A percentile compares a stretch with the other conserved stretches of the same genome.
Conservation (phyloP, 1,140 invertebrate species). For the Drosophila sp. region DNA sequence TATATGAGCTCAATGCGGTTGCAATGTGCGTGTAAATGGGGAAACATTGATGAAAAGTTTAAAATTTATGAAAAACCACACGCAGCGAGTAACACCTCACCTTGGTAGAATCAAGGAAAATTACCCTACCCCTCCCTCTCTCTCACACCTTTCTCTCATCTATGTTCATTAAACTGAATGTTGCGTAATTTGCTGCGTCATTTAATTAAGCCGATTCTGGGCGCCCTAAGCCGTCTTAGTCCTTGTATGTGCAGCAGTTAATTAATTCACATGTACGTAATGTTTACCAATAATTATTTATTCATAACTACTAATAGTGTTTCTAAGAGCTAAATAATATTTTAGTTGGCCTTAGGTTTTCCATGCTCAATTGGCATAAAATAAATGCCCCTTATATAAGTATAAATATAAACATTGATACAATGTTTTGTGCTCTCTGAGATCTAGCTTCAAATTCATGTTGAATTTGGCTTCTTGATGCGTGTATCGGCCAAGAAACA, state of each 20-base stretch:
- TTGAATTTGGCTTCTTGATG: constrained; percentile 48
- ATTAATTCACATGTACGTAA: constrained; percentile 68
- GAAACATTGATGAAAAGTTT: constrained; percentile 52
- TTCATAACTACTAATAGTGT: constrained; percentile 76
- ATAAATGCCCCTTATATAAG: constrained; percentile 1
- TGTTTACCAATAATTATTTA: constrained; percentile 73
- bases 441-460: not conserved
- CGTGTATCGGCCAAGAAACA: constrained; percentile 68
- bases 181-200: constrained; percentile 82
- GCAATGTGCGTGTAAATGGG: constrained; percentile 60
- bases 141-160: too few species aligned
- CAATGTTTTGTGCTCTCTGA: constrained; percentile 53
- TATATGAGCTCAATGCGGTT: constrained; percentile 14
- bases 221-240: constrained; percentile 48
- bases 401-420: constrained; percentile 64
- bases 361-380: constrained; percentile 48
- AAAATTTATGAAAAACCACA: constrained; percentile 65
- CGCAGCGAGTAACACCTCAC: constrained; percentile 38
- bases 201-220: constrained; percentile 81
- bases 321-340: constrained; percentile 39
- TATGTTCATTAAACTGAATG: constrained; percentile 14
- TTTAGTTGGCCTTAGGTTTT: constrained; percentile 30
- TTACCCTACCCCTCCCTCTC: not conserved
- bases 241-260: constrained; percentile 30
- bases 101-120: not conserved